phyloP scores from a whole-genome alignment of 2,888 invertebrate genomes.

The Julus scanicus region DNA sequence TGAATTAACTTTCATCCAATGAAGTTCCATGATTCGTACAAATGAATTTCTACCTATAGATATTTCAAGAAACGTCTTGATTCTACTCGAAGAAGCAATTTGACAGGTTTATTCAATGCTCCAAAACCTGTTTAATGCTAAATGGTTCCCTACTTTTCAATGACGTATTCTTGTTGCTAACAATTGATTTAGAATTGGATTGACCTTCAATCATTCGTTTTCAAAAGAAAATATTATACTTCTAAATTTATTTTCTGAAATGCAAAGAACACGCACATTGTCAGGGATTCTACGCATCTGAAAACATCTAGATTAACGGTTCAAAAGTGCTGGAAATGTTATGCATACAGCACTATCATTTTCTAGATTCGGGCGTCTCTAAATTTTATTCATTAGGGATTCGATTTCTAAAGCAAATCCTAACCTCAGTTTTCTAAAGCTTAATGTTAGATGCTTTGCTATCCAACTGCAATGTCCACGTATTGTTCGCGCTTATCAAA shows the following conservation, averaged over 20 bases:
- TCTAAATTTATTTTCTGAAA: conserved; percentile 16
- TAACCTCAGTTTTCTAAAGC: background rate
- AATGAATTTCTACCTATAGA: background rate
- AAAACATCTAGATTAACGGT: background rate
- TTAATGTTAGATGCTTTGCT: background rate
- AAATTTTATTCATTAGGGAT: background rate
- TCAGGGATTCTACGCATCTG: background rate
- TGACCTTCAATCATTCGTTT: background rate
- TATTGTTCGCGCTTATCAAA: background rate
- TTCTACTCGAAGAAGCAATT: background rate
- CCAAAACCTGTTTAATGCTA: conserved; percentile 22
- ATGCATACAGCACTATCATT: background rate
- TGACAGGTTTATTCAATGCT: background rate
- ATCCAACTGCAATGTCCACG: background rate
- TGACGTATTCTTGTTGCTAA: background rate
- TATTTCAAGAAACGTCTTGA: conserved; percentile 15
- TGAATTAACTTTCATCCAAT: conserved; percentile 9
- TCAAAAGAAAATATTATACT: conserved; percentile 8
- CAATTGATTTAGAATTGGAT: background rate
- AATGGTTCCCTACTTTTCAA: background rate
- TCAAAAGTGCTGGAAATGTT: background rate
- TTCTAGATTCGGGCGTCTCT: background rate
- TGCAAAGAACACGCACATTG: background rate
- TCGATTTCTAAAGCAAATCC: background rate
- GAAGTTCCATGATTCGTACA: background rate